Evolutionary conservation across 2,888 invertebrate species (phyloP).

Genomic region (Tachina grossa): DNA sequence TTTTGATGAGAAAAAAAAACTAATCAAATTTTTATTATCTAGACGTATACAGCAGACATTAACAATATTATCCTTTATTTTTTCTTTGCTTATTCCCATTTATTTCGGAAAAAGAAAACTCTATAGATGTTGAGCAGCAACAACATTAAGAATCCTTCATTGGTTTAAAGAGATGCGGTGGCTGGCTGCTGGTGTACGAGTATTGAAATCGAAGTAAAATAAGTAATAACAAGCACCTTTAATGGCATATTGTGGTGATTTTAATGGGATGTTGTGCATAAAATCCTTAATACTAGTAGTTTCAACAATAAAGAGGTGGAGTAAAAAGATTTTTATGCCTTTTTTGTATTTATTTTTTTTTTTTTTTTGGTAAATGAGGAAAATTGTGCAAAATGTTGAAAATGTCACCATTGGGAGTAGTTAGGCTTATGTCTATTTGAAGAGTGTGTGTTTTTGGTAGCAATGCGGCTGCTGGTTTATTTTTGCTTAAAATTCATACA

Average conservation of each 20-base stretch:
- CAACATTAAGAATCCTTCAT: conserved; percentile 48
- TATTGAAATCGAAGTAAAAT: conserved; percentile 39
- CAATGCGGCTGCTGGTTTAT: neutral
- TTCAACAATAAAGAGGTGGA: neutral
- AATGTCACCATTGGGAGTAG: conserved; percentile 83
- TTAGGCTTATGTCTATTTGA: conserved; percentile 74
- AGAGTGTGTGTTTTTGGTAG: neutral
- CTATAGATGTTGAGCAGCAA: conserved; percentile 22
- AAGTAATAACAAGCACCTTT: conserved; percentile 76
- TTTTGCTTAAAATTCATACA: conserved; percentile 42
- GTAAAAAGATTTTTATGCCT: conserved; percentile 62
- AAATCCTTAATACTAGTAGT: conserved; percentile 59
- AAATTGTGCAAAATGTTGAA: conserved; percentile 75
- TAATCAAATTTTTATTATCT: conserved; percentile 71
- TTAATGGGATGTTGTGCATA: conserved; percentile 76
- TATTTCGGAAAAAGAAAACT: conserved; percentile 18
- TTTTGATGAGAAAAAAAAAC: conserved; percentile 63
- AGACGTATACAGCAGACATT: conserved; percentile 61
- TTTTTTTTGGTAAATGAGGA: conserved; percentile 58
- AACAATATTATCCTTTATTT: conserved; percentile 63
- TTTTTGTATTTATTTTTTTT: conserved; percentile 58
- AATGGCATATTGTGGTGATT: conserved; percentile 83
- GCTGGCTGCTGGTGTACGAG: neutral
- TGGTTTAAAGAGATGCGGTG: neutral
- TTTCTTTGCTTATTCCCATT: neutral